Evolutionary conservation across 92 coral and sea anemone genomes (phyloP), one percentile per base, ranked within the genome.

Genomic region (Paramuricea clavata): DNA sequence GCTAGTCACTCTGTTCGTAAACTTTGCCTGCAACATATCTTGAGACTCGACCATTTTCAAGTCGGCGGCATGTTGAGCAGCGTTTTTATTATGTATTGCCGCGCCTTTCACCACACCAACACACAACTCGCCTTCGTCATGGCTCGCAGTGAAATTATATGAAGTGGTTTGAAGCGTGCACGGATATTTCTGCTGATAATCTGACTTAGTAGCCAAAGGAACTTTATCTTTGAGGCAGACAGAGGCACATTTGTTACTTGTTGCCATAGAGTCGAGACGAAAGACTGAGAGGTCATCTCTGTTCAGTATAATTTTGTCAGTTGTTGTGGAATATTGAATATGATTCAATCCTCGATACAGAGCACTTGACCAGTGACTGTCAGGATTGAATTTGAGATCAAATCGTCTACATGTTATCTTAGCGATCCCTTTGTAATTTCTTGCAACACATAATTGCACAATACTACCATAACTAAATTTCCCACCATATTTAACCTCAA

Each of bases 261-360:
- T 80, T 67, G 74, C 59, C 47, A 21, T 65, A 1, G 82, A 60
- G 90, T 87, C 87, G 13, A 87, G 65, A 21, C 90, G 81, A 76
- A 93, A 93, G 25, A 90, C 94, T 12, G 94, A 89, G 49, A 85
- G 91, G 19, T 91, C 94, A 52, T 75, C 81, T 77, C 89, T 43
- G 52, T 68, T 68, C 5, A 86, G 54, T 22, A 43, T 32, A 11
- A 78, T 0, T 33, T 65, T 78, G 34, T 86, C 56, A 2, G 69
- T 27, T 16, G 77, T 74, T 60, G 70, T 74, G 3, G 21, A 44
- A 74, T 77, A 77, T 83, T 88, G 83, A 31, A 88, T 57, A 34
- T 41, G 13, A 82, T 88, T 87, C 12, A 88, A 60, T 5, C 61
- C 87, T 31, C 52, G 60, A 57, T 88, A 88, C 16, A 88, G 62